These are phyloP conservation scores for Notoglanidium macrostoma DNA, from an alignment of 2,797 vertebrate species.

Conservation along the genomic window DNA sequence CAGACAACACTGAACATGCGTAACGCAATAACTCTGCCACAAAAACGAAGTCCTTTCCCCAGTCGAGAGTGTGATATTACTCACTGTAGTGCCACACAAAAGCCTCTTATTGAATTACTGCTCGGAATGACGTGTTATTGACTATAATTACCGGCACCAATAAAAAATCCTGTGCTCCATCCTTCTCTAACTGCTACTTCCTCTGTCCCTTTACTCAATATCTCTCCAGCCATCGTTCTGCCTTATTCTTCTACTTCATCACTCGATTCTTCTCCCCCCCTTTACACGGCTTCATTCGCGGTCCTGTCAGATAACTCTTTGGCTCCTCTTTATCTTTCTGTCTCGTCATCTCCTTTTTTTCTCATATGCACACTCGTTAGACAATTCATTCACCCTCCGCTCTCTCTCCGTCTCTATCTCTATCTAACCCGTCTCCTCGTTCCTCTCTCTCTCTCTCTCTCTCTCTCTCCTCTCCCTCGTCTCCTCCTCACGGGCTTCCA, in stretches of 20 bases:
- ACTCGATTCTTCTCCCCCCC: constrained; percentile 12
- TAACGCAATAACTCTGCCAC: constrained; percentile 62
- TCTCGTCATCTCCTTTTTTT: constrained; percentile 21
- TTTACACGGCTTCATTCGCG: constrained; percentile 37
- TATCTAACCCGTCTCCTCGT: too few relatives aligned
- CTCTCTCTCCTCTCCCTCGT: neutral
- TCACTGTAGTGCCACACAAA: constrained; percentile 57
- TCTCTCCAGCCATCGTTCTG: constrained; percentile 33
- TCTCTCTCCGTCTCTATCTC: neutral
- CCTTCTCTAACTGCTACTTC: constrained; percentile 22
- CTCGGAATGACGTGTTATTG: constrained; percentile 70
- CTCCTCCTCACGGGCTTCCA: neutral
- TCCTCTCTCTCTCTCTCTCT: constrained; percentile 20
- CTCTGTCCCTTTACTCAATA: constrained; percentile 66
- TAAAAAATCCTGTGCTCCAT: constrained; percentile 65
- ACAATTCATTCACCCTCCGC: constrained; percentile 16
- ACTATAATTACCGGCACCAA: constrained; percentile 77
- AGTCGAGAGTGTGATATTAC: constrained; percentile 70
- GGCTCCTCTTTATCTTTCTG: constrained; percentile 41
- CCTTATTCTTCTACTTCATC: constrained; percentile 32
- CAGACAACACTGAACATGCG: constrained; percentile 60
- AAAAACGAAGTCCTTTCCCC: constrained; percentile 70
- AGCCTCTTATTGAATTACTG: constrained; percentile 70
- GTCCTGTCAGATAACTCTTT: constrained; percentile 36
- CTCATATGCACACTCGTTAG: constrained; percentile 16